Percentiles rank a stretch among this genome's conserved stretches.
Evolutionary conservation across 1,140 invertebrate species (phyloP).

Genomic region (Drosophila willistoni): DNA sequence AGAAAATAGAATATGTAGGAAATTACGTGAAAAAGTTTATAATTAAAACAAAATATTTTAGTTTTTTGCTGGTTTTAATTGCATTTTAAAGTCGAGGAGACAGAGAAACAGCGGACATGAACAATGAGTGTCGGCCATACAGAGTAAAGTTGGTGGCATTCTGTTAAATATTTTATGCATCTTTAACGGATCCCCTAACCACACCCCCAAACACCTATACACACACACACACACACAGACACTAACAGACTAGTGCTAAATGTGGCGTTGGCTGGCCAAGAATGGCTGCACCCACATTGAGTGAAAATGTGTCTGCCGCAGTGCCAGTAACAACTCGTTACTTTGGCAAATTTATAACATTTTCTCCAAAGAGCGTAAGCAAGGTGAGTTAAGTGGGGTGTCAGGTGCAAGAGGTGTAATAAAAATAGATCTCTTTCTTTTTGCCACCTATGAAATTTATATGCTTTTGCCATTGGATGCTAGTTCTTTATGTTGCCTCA

Average conservation of each 20-base stretch:
- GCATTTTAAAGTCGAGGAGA: constrained; percentile 32
- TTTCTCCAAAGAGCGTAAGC: neutral
- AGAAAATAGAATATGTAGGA: neutral
- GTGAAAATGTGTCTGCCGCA: constrained; percentile 40
- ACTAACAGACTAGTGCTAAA: neutral
- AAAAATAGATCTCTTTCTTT: constrained; percentile 30
- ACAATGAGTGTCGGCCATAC: constrained; percentile 10
- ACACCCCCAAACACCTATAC: neutral
- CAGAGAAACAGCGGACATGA: constrained; percentile 8
- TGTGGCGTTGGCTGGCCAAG: neutral
- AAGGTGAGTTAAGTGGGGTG: neutral
- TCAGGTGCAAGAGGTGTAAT: constrained; percentile 6
- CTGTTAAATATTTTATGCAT: constrained; percentile 25
- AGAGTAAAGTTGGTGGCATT: constrained; percentile 2
- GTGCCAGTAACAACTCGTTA: constrained; percentile 19
- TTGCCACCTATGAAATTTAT: constrained; percentile 17
- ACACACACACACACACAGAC: neutral
- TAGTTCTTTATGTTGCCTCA: constrained; percentile 8
- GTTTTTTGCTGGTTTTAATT: constrained; percentile 52
- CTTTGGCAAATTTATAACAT: constrained; percentile 46
- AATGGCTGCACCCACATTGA: constrained; percentile 17
- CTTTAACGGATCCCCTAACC: neutral
- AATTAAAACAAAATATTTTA: constrained; percentile 72
- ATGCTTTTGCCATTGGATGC: constrained; percentile 2
- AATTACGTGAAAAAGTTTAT: constrained; percentile 41